These are phyloP conservation scores for Stylophora pistillata DNA, from an alignment of 64 coral and sea anemone genomes.

Conservation along the genomic window DNA sequence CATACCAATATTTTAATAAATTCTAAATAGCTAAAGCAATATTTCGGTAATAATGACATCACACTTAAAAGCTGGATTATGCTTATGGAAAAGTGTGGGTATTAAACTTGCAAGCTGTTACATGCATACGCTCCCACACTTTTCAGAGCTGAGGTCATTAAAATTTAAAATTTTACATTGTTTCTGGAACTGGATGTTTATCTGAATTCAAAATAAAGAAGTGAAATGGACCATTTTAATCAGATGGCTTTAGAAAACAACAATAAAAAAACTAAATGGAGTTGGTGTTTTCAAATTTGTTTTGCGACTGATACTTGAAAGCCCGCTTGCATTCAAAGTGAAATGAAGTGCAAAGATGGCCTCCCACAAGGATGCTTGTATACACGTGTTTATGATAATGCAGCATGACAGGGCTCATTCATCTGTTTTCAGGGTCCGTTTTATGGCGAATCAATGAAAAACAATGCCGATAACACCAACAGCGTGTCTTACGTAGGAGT, in stretches of 20 bases:
- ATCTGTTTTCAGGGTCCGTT: neutral
- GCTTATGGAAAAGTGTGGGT: neutral
- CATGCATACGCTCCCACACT: neutral
- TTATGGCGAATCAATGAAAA: neutral
- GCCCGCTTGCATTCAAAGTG: neutral
- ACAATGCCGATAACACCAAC: neutral
- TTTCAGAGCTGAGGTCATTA: conserved; percentile 7
- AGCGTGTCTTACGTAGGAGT: neutral
- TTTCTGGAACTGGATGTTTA: conserved; percentile 4
- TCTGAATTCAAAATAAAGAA: conserved; percentile 21
- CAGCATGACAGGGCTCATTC: too few species aligned
- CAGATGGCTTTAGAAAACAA: neutral
- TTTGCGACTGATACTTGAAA: neutral
- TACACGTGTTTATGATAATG: neutral
- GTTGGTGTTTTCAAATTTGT: neutral
- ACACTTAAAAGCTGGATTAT: neutral
- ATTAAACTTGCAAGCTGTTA: neutral
- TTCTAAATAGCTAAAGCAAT: too few species aligned
- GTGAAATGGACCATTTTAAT: conserved; percentile 20
- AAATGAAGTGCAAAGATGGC: neutral
- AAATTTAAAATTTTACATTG: conserved; percentile 37
- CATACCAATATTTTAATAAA: too few species aligned
- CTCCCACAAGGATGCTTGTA: neutral
- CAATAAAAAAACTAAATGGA: neutral
- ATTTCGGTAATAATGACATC: neutral